These are phyloP conservation scores for Caerostris darwini DNA, from an alignment of 1,140 invertebrate genomes.

Conservation along the genomic window DNA sequence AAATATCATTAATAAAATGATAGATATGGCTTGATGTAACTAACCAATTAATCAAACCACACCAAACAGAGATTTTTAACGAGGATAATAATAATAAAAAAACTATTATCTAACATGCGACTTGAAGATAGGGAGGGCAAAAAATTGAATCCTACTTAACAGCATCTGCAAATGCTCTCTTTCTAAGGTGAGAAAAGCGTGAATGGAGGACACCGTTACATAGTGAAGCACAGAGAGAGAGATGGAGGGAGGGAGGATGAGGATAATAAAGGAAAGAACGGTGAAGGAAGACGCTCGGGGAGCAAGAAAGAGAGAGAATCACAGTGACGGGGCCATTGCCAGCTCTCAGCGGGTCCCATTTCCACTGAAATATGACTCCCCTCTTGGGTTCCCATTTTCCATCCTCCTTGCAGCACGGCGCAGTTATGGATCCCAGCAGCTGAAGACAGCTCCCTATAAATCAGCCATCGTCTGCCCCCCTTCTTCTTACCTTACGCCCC, in stretches of 20 bases:
- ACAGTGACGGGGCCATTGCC: constrained; percentile 65
- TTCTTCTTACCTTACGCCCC: constrained; percentile 42
- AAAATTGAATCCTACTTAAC: too few species aligned
- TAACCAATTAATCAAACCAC: too few species aligned
- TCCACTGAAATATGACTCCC: constrained; percentile 74
- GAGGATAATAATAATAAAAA: too few species aligned
- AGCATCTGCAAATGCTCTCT: constrained; percentile 34
- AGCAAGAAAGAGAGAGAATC: constrained; percentile 70
- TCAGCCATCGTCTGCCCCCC: constrained; percentile 68
- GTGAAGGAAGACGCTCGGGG: constrained; percentile 53
- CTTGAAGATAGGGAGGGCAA: too few species aligned
- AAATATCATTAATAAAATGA: too few species aligned
- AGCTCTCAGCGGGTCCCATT: constrained; percentile 74
- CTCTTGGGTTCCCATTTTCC: constrained; percentile 64
- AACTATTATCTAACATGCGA: too few species aligned
- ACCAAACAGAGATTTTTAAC: too few species aligned
- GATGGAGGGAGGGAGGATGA: neutral
- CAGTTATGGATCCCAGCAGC: constrained; percentile 71
- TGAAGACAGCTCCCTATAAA: constrained; percentile 76
- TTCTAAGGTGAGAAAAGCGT: neutral
- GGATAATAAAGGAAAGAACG: constrained; percentile 76
- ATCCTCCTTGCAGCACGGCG: constrained; percentile 53
- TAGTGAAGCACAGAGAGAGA: neutral
- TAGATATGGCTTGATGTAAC: too few species aligned
- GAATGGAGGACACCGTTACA: constrained; percentile 24